A percentile compares a stretch with the other conserved stretches of the same genome.
Evolutionary conservation across 2,888 invertebrate species (phyloP).

Genomic region (Synanthedon myopaeformis): DNA sequence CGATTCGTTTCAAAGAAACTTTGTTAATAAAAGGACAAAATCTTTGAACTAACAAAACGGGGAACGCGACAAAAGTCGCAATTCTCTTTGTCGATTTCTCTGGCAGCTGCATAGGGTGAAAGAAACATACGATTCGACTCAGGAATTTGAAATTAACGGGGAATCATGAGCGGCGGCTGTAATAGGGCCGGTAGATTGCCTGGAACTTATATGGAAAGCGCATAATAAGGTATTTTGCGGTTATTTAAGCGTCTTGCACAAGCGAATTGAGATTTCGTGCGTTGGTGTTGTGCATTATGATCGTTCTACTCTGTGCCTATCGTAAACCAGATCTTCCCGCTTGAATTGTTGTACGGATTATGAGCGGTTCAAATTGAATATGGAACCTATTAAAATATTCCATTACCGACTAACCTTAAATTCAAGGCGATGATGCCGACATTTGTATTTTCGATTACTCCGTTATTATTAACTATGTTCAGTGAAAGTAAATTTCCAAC

Average conservation of each 20-base stretch:
- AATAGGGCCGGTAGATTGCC: conserved; percentile 57
- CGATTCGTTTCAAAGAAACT: conserved; percentile 51
- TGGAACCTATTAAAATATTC: conserved; percentile 47
- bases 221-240: conserved; percentile 69
- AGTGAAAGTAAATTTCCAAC: not conserved
- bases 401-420: conserved; percentile 1
- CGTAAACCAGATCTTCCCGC: conserved; percentile 52
- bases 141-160: conserved; percentile 58
- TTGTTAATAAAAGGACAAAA: conserved; percentile 43
- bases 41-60: conserved; percentile 47
- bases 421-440: not conserved
- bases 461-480: not conserved
- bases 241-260: conserved; percentile 64
- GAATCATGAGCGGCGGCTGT: conserved; percentile 51
- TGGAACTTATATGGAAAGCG: conserved; percentile 66
- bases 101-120: conserved; percentile 58
- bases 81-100: conserved; percentile 50
- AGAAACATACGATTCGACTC: conserved; percentile 45
- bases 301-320: conserved; percentile 31
- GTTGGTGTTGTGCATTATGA: conserved; percentile 44
- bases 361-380: conserved; percentile 31
- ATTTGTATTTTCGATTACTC: not conserved
- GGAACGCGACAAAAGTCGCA: conserved; percentile 61
- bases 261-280: conserved; percentile 66
- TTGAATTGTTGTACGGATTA: conserved; percentile 52